Evolutionary conservation across 2,888 invertebrate species (phyloP).

Genomic region (Neria commutata): DNA sequence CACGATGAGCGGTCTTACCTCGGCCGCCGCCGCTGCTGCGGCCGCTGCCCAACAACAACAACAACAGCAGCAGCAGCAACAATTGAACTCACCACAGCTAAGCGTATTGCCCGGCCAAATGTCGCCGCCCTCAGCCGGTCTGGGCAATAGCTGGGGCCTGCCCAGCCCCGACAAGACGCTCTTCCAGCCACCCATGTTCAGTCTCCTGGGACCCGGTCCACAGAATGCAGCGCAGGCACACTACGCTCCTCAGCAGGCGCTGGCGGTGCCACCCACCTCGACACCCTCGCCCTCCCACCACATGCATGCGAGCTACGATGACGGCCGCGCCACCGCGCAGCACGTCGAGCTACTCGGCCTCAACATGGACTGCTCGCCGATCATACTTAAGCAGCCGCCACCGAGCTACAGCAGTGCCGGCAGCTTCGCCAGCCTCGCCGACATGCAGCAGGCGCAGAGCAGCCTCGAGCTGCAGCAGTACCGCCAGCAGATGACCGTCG

Average conservation of each 20-base stretch:
- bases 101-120: slow-evolving; percentile 61
- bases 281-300: slow-evolving; percentile 55
- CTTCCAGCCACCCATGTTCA: slow-evolving; percentile 70
- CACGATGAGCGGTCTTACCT: slow-evolving; percentile 53
- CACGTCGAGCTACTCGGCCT: slow-evolving; percentile 67
- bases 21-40: slow-evolving; percentile 42
- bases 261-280: slow-evolving; percentile 48
- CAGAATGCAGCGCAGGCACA: slow-evolving; percentile 66
- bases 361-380: slow-evolving; percentile 67
- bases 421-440: slow-evolving; percentile 64
- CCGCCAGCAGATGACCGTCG: slow-evolving; percentile 63
- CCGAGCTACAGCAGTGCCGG: slow-evolving; percentile 67
- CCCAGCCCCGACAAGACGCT: slow-evolving; percentile 72
- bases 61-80: slow-evolving; percentile 37
- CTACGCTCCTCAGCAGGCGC: slow-evolving; percentile 62
- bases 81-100: slow-evolving; percentile 59
- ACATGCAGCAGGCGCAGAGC: slow-evolving; percentile 64
- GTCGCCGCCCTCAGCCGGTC: slow-evolving; percentile 66
- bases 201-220: slow-evolving; percentile 67
- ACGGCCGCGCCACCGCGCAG: slow-evolving; percentile 61
- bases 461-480: slow-evolving; percentile 66
- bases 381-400: slow-evolving; percentile 69
- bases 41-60: slow-evolving; percentile 41
- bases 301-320: slow-evolving; percentile 56
- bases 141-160: slow-evolving; percentile 75